Conservation (phyloP, 2,888 invertebrate species). For the Cheilosia pagana region DNA sequence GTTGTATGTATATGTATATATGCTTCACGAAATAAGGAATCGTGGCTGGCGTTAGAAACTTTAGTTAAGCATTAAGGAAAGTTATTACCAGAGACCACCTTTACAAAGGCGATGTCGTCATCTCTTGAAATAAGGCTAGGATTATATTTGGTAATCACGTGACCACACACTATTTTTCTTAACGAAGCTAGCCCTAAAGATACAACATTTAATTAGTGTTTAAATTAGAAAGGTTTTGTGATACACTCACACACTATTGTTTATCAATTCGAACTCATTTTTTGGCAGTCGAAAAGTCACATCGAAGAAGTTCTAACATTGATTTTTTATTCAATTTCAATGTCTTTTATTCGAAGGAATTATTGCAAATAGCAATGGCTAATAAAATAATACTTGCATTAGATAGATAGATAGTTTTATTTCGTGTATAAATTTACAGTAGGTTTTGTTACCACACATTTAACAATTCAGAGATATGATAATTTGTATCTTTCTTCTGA, state of each 20-base stretch:
- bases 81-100: constrained; percentile 1
- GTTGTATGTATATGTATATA: constrained; percentile 8
- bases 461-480: too few relatives aligned
- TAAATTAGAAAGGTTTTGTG: constrained; percentile 2
- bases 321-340: neutral
- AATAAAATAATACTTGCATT: too few relatives aligned
- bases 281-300: neutral
- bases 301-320: neutral
- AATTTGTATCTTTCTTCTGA: too few relatives aligned
- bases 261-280: neutral
- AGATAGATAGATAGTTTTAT: too few relatives aligned
- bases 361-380: too few relatives aligned
- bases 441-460: too few relatives aligned
- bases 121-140: constrained; percentile 26
- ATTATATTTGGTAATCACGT: constrained; percentile 50
- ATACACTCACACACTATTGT: neutral
- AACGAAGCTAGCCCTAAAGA: constrained; percentile 14
- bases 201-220: constrained; percentile 18
- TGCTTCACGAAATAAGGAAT: constrained; percentile 30
- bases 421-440: too few relatives aligned
- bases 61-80: constrained; percentile 26
- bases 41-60: constrained; percentile 25
- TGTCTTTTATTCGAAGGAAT: too few relatives aligned
- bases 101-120: constrained; percentile 35
- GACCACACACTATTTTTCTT: constrained; percentile 14